Conservation (phyloP, 2,888 invertebrate genomes). For the Glomeris marginata region DNA sequence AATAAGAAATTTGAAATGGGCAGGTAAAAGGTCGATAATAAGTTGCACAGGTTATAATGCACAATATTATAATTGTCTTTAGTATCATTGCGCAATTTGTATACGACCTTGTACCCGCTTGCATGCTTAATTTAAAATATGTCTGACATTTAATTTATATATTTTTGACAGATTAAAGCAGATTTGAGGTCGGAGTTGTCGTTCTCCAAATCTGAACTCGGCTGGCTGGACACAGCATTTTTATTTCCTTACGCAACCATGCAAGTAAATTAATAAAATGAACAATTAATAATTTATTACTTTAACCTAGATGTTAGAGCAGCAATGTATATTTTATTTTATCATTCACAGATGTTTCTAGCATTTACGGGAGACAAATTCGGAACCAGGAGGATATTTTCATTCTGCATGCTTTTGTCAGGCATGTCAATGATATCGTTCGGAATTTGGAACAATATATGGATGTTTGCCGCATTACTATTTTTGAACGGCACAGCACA, state of each 20-base stretch:
- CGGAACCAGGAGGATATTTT: constrained; percentile 31
- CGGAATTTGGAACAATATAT: constrained; percentile 29
- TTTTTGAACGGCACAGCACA: constrained; percentile 32
- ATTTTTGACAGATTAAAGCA: constrained; percentile 28
- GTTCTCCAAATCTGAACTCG: constrained; percentile 29
- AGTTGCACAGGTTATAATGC: too few species aligned
- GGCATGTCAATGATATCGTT: constrained; percentile 32
- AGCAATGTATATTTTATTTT: neutral
- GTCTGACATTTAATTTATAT: neutral
- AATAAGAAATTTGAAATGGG: too few species aligned
- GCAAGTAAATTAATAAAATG: constrained; percentile 22
- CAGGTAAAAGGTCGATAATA: too few species aligned
- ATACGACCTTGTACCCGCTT: too few species aligned
- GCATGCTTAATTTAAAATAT: too few species aligned
- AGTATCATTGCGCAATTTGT: too few species aligned
- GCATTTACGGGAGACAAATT: constrained; percentile 32
- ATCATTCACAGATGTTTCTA: constrained; percentile 28
- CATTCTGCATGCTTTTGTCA: constrained; percentile 28
- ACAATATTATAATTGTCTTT: too few species aligned
- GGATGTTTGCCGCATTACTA: constrained; percentile 27
- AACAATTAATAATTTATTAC: neutral
- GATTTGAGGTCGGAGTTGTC: constrained; percentile 29
- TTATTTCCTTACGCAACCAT: constrained; percentile 33
- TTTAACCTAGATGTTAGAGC: neutral
- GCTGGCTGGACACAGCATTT: constrained; percentile 34